phyloP scores from a whole-genome alignment of 2,113 vertebrate genomes.

The Paracanthobrama guichenoti region DNA sequence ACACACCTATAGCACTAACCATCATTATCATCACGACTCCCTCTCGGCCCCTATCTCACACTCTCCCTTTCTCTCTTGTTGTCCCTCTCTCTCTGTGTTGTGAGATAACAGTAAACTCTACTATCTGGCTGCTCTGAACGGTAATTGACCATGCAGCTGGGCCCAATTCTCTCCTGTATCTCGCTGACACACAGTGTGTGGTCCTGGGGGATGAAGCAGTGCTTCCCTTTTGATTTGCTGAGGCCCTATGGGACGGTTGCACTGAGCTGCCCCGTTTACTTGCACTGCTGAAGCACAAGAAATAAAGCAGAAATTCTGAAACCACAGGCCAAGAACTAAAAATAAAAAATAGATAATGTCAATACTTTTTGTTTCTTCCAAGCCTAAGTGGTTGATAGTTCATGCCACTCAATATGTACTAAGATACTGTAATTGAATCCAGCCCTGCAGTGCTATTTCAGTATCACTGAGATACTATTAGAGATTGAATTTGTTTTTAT shows the following conservation, averaged over 20 bases:
- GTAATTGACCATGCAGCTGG: slow-evolving; percentile 44
- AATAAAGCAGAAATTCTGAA: not conserved
- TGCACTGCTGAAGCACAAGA: slow-evolving; percentile 21
- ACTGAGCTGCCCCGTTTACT: slow-evolving; percentile 35
- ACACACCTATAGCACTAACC: slow-evolving; percentile 18
- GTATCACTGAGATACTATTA: not conserved
- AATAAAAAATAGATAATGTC: slow-evolving; percentile 12
- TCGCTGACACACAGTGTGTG: slow-evolving; percentile 32
- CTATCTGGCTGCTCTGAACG: slow-evolving; percentile 27
- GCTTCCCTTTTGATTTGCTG: slow-evolving; percentile 31
- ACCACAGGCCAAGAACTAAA: not conserved
- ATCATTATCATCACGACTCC: slow-evolving; percentile 17
- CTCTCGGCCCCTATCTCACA: not conserved
- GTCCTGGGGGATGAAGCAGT: slow-evolving; percentile 26
- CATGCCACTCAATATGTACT: not conserved
- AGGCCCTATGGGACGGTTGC: slow-evolving; percentile 9
- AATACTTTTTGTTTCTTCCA: slow-evolving; percentile 14
- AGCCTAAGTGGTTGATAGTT: not conserved
- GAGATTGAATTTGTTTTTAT: not conserved
- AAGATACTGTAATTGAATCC: not conserved
- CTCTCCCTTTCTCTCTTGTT: slow-evolving; percentile 20
- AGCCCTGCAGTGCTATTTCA: not conserved
- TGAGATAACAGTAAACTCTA: slow-evolving; percentile 37
- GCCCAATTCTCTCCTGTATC: slow-evolving; percentile 28
- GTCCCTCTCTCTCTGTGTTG: slow-evolving; percentile 27